Percentiles rank a stretch among this genome's conserved stretches.
Evolutionary conservation across 2,888 invertebrate genomes (phyloP).

Genomic region (Lochmaea crataegi): DNA sequence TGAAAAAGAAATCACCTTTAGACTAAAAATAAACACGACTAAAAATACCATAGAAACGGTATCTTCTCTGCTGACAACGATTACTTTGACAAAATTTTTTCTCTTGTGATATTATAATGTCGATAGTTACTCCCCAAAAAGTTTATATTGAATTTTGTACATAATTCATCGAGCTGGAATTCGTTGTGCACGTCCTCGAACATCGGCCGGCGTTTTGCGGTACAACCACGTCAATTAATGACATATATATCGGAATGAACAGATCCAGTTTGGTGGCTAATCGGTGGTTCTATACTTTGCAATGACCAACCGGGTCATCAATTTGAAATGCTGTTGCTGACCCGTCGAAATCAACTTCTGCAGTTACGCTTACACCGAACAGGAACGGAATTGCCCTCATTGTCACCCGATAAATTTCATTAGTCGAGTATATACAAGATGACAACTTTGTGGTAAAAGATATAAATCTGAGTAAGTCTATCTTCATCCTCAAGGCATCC

Average conservation of each 20-base stretch:
- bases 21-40: too few relatives aligned
- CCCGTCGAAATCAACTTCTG: conserved; percentile 49
- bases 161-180: conserved; percentile 26
- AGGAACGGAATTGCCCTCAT: background rate
- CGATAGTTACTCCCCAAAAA: background rate
- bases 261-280: conserved; percentile 30
- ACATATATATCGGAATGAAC: conserved; percentile 36
- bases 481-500: too few relatives aligned
- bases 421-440: too few relatives aligned
- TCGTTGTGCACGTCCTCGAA: conserved; percentile 18
- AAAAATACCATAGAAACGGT: too few relatives aligned
- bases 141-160: conserved; percentile 12
- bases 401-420: background rate
- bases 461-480: too few relatives aligned
- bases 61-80: too few relatives aligned
- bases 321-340: conserved; percentile 38
- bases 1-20: too few relatives aligned
- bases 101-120: background rate
- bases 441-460: too few relatives aligned
- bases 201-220: conserved; percentile 25
- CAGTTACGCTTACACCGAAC: conserved; percentile 38
- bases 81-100: too few relatives aligned
- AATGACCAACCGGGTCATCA: conserved; percentile 35
- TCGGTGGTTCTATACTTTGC: conserved; percentile 32
- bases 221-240: conserved; percentile 40